These are phyloP conservation scores for Chrysocyon brachyurus DNA, from an alignment of 2,797 vertebrate species.

Conservation along the genomic window DNA sequence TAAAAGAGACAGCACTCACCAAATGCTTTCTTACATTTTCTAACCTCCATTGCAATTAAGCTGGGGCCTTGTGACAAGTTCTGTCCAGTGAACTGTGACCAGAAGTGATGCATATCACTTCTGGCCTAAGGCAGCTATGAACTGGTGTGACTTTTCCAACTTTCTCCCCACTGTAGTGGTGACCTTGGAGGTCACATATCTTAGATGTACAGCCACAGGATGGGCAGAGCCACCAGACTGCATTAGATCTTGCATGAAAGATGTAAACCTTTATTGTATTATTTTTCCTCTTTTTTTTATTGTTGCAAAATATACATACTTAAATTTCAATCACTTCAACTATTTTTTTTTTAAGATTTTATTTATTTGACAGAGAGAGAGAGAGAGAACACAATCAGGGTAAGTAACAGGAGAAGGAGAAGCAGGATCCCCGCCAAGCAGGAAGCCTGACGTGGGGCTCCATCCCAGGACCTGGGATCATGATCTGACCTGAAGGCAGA, in stretches of 20 bases:
- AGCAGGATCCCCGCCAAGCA: too few relatives aligned
- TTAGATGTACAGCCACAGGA: background rate
- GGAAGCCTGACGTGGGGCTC: too few relatives aligned
- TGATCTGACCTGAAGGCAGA: too few relatives aligned
- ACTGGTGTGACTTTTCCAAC: background rate
- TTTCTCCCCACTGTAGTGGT: background rate
- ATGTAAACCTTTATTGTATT: background rate
- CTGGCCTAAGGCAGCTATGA: background rate
- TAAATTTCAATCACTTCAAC: background rate
- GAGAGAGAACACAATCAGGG: too few relatives aligned
- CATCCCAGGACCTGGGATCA: too few relatives aligned
- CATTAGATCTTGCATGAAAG: background rate
- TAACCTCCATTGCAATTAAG: background rate
- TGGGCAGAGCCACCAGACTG: background rate
- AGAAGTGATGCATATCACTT: background rate
- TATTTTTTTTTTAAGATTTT: background rate
- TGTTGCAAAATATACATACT: background rate
- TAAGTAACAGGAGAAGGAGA: too few relatives aligned
- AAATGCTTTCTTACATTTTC: background rate
- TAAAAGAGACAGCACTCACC: background rate
- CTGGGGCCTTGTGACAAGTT: background rate
- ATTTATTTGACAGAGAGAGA: background rate
- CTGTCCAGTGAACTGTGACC: background rate
- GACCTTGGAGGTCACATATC: background rate
- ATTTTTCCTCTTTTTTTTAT: background rate